phyloP scores from a whole-genome alignment of 2,797 vertebrate species.

The Saxicola maurus region DNA sequence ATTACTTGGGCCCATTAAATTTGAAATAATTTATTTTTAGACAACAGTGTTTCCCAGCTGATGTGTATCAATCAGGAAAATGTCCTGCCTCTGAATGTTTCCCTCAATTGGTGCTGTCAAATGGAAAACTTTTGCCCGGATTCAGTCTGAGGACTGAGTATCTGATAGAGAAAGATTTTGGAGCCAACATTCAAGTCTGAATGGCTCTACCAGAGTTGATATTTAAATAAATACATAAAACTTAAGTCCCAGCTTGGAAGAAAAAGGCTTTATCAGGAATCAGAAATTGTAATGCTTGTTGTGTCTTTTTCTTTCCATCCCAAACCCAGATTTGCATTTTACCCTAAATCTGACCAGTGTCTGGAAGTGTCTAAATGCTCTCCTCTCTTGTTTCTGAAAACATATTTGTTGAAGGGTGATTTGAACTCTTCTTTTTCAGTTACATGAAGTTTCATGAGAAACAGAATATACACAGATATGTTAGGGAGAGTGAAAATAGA shows the following conservation, averaged over 20 bases:
- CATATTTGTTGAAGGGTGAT: neutral
- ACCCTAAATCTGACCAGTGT: neutral
- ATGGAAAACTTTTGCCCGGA: neutral
- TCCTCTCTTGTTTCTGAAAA: neutral
- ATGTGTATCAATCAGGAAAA: neutral
- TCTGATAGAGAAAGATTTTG: neutral
- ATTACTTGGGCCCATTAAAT: neutral
- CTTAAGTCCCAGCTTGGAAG: neutral
- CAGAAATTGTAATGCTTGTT: neutral
- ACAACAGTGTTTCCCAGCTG: neutral
- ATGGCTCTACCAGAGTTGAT: neutral
- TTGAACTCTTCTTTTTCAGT: neutral
- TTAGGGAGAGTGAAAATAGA: neutral
- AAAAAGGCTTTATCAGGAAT: neutral
- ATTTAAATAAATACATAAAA: neutral
- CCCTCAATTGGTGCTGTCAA: fast-evolving
- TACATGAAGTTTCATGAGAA: neutral
- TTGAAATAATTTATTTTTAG: neutral
- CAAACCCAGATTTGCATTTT: neutral
- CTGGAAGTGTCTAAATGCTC: neutral
- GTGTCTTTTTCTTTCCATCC: neutral
- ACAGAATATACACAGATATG: neutral
- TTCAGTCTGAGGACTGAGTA: neutral
- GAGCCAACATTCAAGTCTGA: neutral
- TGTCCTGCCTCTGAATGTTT: neutral